Conservation (phyloP, 2,113 vertebrate genomes). For the Redunca redunca region DNA sequence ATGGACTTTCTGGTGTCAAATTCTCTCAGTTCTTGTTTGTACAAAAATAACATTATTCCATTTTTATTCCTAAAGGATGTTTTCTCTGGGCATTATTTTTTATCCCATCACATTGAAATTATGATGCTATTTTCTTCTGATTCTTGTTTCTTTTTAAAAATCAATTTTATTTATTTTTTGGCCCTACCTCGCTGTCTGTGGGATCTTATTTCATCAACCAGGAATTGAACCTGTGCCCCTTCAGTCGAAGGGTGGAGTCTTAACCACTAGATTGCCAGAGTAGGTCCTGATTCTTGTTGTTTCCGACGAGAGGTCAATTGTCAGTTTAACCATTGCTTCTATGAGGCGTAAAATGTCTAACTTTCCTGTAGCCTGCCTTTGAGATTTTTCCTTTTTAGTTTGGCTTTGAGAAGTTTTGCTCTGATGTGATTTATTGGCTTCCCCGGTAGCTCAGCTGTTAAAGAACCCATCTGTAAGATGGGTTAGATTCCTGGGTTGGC, state of each 20-base stretch:
- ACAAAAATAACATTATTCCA: constrained; percentile 15
- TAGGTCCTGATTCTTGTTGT: neutral
- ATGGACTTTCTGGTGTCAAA: neutral
- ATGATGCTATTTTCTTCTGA: neutral
- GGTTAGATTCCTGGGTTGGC: neutral
- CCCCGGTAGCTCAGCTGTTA: neutral
- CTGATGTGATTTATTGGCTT: neutral
- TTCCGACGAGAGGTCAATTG: neutral
- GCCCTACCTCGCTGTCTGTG: neutral
- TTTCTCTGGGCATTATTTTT: neutral
- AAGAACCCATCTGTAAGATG: neutral
- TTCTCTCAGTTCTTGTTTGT: constrained; percentile 4
- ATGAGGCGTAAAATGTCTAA: neutral
- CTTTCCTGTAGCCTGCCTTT: neutral
- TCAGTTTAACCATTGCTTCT: neutral
- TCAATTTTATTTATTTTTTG: neutral
- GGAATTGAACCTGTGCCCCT: neutral
- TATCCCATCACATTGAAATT: neutral
- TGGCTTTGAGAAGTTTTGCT: neutral
- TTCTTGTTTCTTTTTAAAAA: neutral
- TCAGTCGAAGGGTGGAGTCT: neutral
- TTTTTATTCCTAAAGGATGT: neutral
- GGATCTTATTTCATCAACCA: neutral
- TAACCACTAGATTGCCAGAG: neutral
- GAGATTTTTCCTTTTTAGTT: neutral